phyloP scores from a whole-genome alignment of 2,797 vertebrate species.

The Melanotaenia nigrans region DNA sequence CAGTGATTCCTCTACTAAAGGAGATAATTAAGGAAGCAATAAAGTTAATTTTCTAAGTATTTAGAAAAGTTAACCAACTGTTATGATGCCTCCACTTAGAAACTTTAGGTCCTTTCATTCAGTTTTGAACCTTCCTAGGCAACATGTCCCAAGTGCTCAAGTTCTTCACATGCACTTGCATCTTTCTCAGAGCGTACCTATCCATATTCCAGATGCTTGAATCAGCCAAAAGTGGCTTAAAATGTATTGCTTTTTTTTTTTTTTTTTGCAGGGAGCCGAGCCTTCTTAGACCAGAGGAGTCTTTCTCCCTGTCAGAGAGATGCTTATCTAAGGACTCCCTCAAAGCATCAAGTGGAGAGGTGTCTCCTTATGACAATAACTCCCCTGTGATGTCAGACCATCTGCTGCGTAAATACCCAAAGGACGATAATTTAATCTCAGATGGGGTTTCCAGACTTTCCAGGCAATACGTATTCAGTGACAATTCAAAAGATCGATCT shows the following conservation, averaged over 20 bases:
- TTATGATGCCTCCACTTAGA: neutral
- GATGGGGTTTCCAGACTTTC: slow-evolving; percentile 77
- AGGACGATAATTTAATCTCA: slow-evolving; percentile 66
- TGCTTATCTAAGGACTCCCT: slow-evolving; percentile 90
- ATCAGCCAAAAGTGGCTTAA: neutral
- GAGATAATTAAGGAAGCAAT: neutral
- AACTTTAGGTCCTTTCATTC: neutral
- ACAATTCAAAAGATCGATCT: slow-evolving; percentile 78
- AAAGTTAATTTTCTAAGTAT: neutral
- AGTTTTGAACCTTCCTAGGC: neutral
- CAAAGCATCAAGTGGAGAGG: slow-evolving; percentile 92
- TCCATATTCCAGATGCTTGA: neutral
- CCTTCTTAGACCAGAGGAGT: slow-evolving; percentile 78
- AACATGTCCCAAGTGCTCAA: neutral
- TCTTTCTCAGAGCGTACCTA: neutral
- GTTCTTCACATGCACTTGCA: neutral
- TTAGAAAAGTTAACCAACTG: neutral
- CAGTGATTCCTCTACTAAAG: neutral
- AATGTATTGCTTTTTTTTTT: slow-evolving; percentile 32
- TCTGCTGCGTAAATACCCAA: slow-evolving; percentile 79
- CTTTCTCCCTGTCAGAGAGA: slow-evolving; percentile 85
- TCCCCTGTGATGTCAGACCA: slow-evolving; percentile 89
- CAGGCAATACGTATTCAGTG: slow-evolving; percentile 72
- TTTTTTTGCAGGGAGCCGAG: slow-evolving; percentile 80
- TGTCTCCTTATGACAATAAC: slow-evolving; percentile 97